A percentile compares a stretch with the other conserved stretches of the same genome.
Conservation (phyloP, 2,113 vertebrate species). For the Furnarius figulus region DNA sequence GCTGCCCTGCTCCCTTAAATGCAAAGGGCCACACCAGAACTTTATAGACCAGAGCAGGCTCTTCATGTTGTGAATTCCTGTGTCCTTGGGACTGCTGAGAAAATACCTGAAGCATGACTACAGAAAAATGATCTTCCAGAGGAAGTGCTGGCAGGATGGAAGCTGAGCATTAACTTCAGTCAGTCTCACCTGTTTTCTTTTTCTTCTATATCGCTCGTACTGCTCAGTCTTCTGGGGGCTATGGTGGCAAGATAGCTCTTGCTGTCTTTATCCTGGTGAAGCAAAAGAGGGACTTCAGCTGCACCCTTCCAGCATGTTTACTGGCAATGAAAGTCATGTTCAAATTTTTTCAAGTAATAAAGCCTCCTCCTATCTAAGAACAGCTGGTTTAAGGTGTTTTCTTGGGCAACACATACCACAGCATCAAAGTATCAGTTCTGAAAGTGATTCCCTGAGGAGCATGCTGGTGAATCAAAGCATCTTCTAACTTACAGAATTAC, state of each 20-base stretch:
- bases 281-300: conserved; percentile 12
- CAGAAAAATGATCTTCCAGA: neutral
- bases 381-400: neutral
- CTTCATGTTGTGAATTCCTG: neutral
- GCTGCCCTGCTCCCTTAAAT: neutral
- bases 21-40: neutral
- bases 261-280: conserved; percentile 76
- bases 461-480: neutral
- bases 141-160: neutral
- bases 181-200: conserved; percentile 80
- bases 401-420: neutral
- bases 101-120: neutral
- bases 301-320: neutral
- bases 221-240: conserved; percentile 71
- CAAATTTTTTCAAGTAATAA: neutral
- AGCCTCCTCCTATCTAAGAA: neutral
- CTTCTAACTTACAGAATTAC: neutral
- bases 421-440: neutral
- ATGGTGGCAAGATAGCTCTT: conserved; percentile 72
- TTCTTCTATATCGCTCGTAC: conserved; percentile 70
- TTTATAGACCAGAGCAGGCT: neutral
- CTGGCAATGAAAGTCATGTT: neutral
- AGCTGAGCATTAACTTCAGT: neutral
- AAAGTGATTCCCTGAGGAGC: neutral
- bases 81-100: neutral